A percentile compares a stretch with the other conserved stretches of the same genome.
phyloP scores from a whole-genome alignment of 2,888 invertebrate genomes.

The Lacanobia wlatinum region DNA sequence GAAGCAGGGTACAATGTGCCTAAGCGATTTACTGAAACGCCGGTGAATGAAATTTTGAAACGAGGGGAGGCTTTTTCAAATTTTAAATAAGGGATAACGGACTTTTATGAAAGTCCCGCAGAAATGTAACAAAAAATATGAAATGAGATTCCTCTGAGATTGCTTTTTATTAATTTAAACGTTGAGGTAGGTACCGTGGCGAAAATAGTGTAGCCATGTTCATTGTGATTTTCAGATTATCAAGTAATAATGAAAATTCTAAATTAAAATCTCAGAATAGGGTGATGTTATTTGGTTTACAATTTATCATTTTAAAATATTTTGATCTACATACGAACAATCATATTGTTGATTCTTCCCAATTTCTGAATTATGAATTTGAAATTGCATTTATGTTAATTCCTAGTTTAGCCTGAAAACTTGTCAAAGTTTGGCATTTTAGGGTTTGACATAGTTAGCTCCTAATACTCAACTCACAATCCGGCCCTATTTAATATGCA shows the following conservation, averaged over 20 bases:
- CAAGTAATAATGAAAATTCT: background rate
- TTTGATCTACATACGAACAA: no score
- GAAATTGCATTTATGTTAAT: background rate
- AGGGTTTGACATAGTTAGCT: background rate
- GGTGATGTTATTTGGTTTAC: background rate
- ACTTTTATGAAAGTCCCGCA: conserved; percentile 56
- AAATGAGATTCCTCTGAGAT: conserved; percentile 53
- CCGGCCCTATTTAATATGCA: background rate
- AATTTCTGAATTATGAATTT: background rate
- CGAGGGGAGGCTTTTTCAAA: conserved; percentile 30
- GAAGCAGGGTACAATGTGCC: conserved; percentile 30
- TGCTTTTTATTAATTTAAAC: conserved; percentile 48
- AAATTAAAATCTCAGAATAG: background rate
- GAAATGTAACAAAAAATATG: conserved; percentile 50
- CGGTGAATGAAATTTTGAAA: conserved; percentile 50
- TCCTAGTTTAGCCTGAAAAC: background rate
- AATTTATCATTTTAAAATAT: background rate
- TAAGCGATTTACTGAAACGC: conserved; percentile 31
- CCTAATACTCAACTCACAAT: no score
- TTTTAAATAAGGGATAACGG: conserved; percentile 53
- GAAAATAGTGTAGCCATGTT: conserved; percentile 11
- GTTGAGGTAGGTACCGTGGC: conserved; percentile 1
- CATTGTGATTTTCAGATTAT: background rate
- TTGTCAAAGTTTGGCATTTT: background rate
- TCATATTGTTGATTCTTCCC: background rate